phyloP scores from a whole-genome alignment of 2,113 vertebrate genomes.

The Tor tambroides region DNA sequence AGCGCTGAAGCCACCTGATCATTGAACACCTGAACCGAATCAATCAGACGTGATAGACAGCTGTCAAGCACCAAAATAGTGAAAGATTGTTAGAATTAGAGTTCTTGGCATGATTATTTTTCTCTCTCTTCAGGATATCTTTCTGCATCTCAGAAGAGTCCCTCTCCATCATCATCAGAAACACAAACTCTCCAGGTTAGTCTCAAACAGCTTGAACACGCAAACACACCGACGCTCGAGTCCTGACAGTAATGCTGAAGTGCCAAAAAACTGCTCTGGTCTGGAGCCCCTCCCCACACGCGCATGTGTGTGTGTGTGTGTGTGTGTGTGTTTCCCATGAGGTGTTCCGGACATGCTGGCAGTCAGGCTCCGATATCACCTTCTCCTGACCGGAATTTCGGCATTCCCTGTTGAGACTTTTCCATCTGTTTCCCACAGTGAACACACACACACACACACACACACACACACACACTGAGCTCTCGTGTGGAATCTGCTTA shows the following conservation, averaged over 20 bases:
- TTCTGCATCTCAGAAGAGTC: not conserved
- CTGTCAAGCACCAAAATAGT: not conserved
- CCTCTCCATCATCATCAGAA: not conserved
- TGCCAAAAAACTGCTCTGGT: conserved; percentile 46
- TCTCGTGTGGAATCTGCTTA: conserved; percentile 54
- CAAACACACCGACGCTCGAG: conserved; percentile 45
- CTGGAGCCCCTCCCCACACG: not conserved
- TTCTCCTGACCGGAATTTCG: conserved; percentile 65
- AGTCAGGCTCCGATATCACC: conserved; percentile 61
- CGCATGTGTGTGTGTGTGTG: not conserved
- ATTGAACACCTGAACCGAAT: not conserved
- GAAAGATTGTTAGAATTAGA: not conserved
- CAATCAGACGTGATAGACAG: not conserved
- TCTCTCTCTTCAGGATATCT: too few species aligned
- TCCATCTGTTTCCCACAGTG: conserved; percentile 64
- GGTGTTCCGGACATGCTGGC: conserved; percentile 63
- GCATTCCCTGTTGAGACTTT: conserved; percentile 59
- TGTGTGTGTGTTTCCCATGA: conserved; percentile 58
- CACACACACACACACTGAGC: conserved; percentile 19
- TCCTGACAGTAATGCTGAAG: conserved; percentile 52
- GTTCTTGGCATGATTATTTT: not conserved
- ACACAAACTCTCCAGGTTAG: not conserved
- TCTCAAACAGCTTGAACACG: conserved; percentile 14
- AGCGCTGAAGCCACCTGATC: not conserved
- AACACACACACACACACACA: conserved; percentile 43